These are phyloP conservation scores for Uloborus diversus DNA, from an alignment of 1,140 invertebrate species.

Conservation along the genomic window DNA sequence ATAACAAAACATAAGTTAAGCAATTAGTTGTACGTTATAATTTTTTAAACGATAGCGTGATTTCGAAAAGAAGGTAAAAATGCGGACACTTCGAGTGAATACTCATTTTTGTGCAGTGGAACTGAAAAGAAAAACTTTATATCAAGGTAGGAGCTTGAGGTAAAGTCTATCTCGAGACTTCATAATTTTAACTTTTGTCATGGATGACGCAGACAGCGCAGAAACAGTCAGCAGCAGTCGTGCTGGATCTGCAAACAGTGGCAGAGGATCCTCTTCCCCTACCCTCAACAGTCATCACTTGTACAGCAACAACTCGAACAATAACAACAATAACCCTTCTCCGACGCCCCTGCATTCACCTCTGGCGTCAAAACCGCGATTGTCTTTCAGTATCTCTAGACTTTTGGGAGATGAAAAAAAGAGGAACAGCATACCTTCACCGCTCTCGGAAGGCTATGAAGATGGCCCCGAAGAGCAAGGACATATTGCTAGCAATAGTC, in stretches of 20 bases:
- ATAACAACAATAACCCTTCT: slow-evolving; percentile 18
- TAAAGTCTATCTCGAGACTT: no score
- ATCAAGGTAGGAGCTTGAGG: no score
- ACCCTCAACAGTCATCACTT: slow-evolving; percentile 22
- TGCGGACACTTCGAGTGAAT: no score
- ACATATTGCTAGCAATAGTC: background rate
- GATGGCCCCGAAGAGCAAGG: slow-evolving; percentile 24
- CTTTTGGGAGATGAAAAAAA: slow-evolving; percentile 48
- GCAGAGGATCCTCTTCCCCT: slow-evolving; percentile 33
- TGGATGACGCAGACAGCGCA: slow-evolving; percentile 47
- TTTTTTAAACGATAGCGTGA: no score
- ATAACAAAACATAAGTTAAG: no score
- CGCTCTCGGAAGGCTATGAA: slow-evolving; percentile 29
- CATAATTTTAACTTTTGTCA: no score
- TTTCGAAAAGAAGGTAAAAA: no score
- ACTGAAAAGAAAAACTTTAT: background rate
- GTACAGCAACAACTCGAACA: slow-evolving; percentile 16
- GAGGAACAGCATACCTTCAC: slow-evolving; percentile 14
- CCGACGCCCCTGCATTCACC: slow-evolving; percentile 22
- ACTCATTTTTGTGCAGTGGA: no score
- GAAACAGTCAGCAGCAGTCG: slow-evolving; percentile 41
- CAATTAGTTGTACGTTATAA: no score
- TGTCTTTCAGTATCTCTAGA: slow-evolving; percentile 57
- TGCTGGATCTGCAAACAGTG: slow-evolving; percentile 42
- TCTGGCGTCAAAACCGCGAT: slow-evolving; percentile 25